Percentiles rank a stretch among this genome's conserved stretches.
phyloP scores from a whole-genome alignment of 2,888 invertebrate species.

The Chloromyia formosa region DNA sequence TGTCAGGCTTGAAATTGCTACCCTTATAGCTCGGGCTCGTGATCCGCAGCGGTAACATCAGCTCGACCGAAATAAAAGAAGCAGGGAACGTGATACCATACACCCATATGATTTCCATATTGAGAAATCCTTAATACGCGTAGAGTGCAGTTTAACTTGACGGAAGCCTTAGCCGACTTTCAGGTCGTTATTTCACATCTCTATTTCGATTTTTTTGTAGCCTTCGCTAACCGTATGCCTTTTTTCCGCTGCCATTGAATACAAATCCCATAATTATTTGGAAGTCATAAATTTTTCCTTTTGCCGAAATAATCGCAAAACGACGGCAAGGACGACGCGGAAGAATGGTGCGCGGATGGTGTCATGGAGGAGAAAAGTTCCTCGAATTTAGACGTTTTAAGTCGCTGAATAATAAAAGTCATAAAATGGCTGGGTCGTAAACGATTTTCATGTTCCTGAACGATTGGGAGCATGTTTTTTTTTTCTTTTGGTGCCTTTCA shows the following conservation, averaged over 20 bases:
- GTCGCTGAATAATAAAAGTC: conserved; percentile 22
- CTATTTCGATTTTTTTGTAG: too few relatives aligned
- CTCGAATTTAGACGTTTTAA: not conserved
- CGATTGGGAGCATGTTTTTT: conserved; percentile 21
- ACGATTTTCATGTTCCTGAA: conserved; percentile 32
- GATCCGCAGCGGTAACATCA: too few relatives aligned
- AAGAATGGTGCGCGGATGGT: too few relatives aligned
- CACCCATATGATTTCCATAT: conserved; percentile 11
- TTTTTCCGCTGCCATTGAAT: conserved; percentile 42
- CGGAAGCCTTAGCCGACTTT: too few relatives aligned
- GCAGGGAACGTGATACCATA: not conserved
- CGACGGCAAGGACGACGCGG: not conserved
- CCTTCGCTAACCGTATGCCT: too few relatives aligned
- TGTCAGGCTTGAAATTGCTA: conserved; percentile 14
- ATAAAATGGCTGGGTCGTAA: conserved; percentile 25
- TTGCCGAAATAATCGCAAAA: conserved; percentile 37
- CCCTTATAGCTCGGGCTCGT: too few relatives aligned
- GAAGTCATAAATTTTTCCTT: conserved; percentile 45
- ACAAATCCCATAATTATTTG: conserved; percentile 48
- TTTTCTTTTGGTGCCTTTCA: too few relatives aligned
- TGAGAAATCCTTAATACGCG: conserved; percentile 16
- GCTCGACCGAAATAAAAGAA: not conserved
- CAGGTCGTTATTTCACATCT: conserved; percentile 25
- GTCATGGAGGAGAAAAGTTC: too few relatives aligned
- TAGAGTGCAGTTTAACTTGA: not conserved